phyloP scores from a whole-genome alignment of 2,888 invertebrate genomes.

The Idaea biselata region DNA sequence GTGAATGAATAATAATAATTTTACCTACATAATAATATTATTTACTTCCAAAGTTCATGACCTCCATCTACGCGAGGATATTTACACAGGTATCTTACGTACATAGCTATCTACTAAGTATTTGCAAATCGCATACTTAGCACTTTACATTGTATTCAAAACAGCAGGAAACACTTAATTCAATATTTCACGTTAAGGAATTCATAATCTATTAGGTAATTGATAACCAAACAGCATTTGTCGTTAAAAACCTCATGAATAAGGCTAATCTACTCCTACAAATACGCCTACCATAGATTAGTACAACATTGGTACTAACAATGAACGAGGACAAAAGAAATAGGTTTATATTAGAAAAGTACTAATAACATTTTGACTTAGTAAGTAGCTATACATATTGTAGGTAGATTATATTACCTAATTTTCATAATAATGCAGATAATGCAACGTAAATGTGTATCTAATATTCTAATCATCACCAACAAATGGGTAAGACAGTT shows the following conservation, averaged over 20 bases:
- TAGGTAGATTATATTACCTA: too few relatives aligned
- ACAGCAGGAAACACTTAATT: not conserved
- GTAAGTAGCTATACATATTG: too few relatives aligned
- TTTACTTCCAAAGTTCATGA: slow-evolving; percentile 1
- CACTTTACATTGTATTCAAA: not conserved
- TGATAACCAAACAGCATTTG: not conserved
- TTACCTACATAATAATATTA: not conserved
- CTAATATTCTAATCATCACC: too few relatives aligned
- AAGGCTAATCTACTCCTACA: not conserved
- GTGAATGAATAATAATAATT: not conserved
- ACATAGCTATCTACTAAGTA: not conserved
- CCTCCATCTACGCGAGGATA: not conserved
- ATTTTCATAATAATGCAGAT: too few relatives aligned
- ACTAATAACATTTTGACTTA: too few relatives aligned
- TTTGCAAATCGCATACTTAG: not conserved
- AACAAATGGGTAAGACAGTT: too few relatives aligned
- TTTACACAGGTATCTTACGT: not conserved
- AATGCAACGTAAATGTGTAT: too few relatives aligned
- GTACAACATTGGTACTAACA: not conserved
- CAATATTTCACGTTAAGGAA: not conserved
- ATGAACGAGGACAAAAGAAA: not conserved
- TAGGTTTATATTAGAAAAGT: too few relatives aligned
- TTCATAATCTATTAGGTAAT: not conserved
- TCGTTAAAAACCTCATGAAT: not conserved
- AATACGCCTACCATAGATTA: not conserved